Conservation (phyloP, 2,113 vertebrate species). For the Thryonomys swinderianus region DNA sequence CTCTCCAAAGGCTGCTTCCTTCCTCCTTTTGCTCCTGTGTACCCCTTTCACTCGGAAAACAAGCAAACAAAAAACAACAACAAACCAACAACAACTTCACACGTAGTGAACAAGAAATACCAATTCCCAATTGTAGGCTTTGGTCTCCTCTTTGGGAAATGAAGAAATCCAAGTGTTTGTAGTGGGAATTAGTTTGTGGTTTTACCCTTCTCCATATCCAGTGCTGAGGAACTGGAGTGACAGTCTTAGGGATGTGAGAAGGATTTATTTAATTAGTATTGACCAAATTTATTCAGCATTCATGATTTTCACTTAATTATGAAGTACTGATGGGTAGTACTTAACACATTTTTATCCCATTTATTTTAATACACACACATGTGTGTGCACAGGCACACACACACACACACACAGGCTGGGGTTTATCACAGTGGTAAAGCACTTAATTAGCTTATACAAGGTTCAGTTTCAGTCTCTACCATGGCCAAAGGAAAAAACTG, state of each 20-base stretch:
- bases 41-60: accelerated
- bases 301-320: neutral
- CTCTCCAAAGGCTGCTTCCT: neutral
- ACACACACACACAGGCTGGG: neutral
- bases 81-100: neutral
- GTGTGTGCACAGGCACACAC: too few relatives aligned
- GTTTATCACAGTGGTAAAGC: neutral
- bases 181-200: neutral
- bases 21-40: neutral
- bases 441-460: neutral
- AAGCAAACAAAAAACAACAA: too few relatives aligned
- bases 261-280: neutral
- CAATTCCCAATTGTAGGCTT: neutral
- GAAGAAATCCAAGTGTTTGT: neutral
- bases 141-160: neutral
- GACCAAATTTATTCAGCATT: neutral
- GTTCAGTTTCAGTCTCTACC: neutral
- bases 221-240: neutral
- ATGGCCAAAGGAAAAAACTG: neutral
- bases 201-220: neutral
- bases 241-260: neutral
- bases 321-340: neutral
- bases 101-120: neutral
- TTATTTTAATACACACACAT: neutral
- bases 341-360: neutral